Base-by-base conservation (phyloP, 2,888 invertebrate genomes). In the Synanthedon andrenaeformis region DNA sequence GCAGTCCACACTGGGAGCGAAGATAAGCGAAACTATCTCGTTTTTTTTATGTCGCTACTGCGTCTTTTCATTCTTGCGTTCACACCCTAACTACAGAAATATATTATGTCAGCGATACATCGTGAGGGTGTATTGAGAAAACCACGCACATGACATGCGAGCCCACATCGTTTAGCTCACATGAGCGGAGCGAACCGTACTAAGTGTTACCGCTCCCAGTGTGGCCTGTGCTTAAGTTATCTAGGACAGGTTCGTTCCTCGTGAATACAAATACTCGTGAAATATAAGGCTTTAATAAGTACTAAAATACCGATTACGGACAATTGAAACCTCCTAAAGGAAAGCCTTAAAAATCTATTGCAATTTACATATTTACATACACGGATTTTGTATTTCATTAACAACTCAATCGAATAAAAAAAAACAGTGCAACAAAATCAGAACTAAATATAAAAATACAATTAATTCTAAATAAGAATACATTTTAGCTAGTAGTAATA, bases 311-410 rank as follows among this genome's bases (percentile, higher is more conserved):
- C 35, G 8, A 35, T 35, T 35, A 10, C 35, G 35, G 13, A 14
- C 13, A 45, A 45, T 45, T 13, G 10, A 45, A 45, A 45, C 11
- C 13, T 11, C 13, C 5, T 45, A n/a, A 45, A 14, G 14, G n/a
- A 45, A 45, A 13, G 45, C 14, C 45, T 45, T 67, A 69, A 55
- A 58, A 56, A 61, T 58, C 59, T 61, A 63, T 59, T 62, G 60
- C 58, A 62, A 69, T 69, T 65, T 69, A 72, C 66, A 74, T 76
- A 74, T 74, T 65, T 74, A 74, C 73, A 74, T 58, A 58, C 58
- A 59, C 55, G 53, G 45, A 57, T 58, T 41, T 13, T 42, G 35
- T 50, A 52, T 10, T 17, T 52, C 49, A 52, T 35, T 49, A 53
- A 17, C 50, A 54, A 54, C 35, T 35, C 50, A 53, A 54, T 51